Base-by-base conservation (phyloP, 2,888 invertebrate genomes). In the Acrocera orbiculus region DNA sequence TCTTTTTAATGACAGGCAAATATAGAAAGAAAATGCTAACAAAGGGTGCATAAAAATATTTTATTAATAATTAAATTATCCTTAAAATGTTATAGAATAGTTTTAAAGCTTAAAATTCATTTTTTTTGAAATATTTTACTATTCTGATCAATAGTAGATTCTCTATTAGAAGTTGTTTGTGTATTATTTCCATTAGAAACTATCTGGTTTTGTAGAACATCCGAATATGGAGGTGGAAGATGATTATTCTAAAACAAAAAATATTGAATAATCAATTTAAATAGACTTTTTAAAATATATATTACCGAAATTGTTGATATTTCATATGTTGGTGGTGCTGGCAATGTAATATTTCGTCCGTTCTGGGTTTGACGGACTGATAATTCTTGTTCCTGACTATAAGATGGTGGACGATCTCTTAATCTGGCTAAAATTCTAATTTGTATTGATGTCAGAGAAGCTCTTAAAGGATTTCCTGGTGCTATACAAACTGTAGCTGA, bases 341-440 rank as follows among this genome's bases (percentile, higher is more conserved):
- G 20, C 8, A 27, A 19, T n/a, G 13, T 23, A 5, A 13, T n/a
- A 3, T 4, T 16, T 9, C n/a, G n/a, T n/a, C n/a, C n/a, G n/a
- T n/a, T n/a, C n/a, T n/a, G n/a, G n/a, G n/a, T n/a, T n/a, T n/a
- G n/a, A n/a, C n/a, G n/a, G n/a, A n/a, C n/a, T n/a, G n/a, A n/a
- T 16, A 24, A 24, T 23, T 32, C 27, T 10, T n/a, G n/a, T n/a
- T n/a, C n/a, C n/a, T 17, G 33, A n/a, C 44, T 44, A 36, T 49
- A 49, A 1, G 44, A 20, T 25, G 48, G 48, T 2, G 48, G 48
- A 11, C 48, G 38, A 36, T 49, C 47, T 15, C 46, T 40, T 27
- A 49, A 24, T 17, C 46, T 38, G 5, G 44, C 36, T 14, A 49
- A 7, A 2, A 49, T 42, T 15, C 46, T 30, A 9, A 46, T 42